A percentile compares a stretch with the other conserved stretches of the same genome.
Conservation (phyloP, 2,113 vertebrate species). For the Stigmatopora nigra region DNA sequence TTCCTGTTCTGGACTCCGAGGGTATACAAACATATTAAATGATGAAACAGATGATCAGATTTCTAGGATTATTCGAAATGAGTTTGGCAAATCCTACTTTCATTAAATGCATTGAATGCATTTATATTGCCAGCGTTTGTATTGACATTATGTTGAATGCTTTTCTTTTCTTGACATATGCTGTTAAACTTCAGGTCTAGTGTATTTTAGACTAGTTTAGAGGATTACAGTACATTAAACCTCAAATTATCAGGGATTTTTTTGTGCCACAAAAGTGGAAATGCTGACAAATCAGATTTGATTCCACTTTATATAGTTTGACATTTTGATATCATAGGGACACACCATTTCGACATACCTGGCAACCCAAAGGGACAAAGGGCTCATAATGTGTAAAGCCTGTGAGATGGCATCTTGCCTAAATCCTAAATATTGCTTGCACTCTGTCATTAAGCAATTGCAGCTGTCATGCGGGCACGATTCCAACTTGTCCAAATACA, state of each 20-base stretch:
- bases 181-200: not conserved
- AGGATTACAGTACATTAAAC: not conserved
- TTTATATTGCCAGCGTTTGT: not conserved
- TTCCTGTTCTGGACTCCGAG: not conserved
- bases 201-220: not conserved
- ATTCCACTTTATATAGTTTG: not conserved
- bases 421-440: slow-evolving; percentile 2
- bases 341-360: slow-evolving; percentile 1
- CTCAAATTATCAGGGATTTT: slow-evolving; percentile 1
- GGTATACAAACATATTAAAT: not conserved
- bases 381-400: not conserved
- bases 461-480: not conserved
- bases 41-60: not conserved
- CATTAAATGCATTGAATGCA: not conserved
- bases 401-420: not conserved
- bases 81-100: not conserved
- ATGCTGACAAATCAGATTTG: not conserved
- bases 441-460: slow-evolving; percentile 5
- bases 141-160: not conserved
- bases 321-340: slow-evolving; percentile 1
- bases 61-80: not conserved
- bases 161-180: not conserved
- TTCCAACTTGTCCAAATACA: not conserved
- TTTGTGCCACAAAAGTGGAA: not conserved
- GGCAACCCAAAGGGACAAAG: slow-evolving; percentile 1